phyloP scores from a whole-genome alignment of 2,888 invertebrate genomes.

The Villa cingulata region DNA sequence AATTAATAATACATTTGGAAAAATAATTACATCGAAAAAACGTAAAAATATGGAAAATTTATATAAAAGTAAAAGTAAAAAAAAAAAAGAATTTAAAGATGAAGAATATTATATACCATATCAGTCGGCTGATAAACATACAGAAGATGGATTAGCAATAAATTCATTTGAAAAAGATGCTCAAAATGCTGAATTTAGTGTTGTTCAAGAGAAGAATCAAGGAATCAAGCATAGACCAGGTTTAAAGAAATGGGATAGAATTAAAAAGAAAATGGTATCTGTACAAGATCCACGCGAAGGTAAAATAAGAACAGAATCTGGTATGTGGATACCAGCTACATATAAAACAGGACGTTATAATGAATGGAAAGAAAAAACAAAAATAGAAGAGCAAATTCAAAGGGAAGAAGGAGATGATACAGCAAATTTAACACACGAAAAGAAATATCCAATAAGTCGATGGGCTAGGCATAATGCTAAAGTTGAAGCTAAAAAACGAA shows the following conservation, averaged over 20 bases:
- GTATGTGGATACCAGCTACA: conserved; percentile 83
- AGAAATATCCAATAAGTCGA: conserved; percentile 44
- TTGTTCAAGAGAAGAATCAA: conserved; percentile 60
- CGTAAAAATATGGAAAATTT: conserved; percentile 41
- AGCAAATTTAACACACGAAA: conserved; percentile 20
- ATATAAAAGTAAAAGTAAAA: conserved; percentile 44
- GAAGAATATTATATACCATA: conserved; percentile 82
- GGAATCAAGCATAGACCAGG: conserved; percentile 48
- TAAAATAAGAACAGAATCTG: conserved; percentile 91
- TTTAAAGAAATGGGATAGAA: conserved; percentile 80
- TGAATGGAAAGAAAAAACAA: conserved; percentile 68
- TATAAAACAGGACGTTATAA: conserved; percentile 85
- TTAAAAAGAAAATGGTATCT: conserved; percentile 88
- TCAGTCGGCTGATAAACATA: conserved; percentile 67
- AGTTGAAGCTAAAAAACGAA: conserved; percentile 43
- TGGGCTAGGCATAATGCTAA: conserved; percentile 72
- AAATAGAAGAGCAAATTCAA: conserved; percentile 32
- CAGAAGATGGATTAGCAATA: conserved; percentile 55
- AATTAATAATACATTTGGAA: conserved; percentile 42
- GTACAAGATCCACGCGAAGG: conserved; percentile 42
- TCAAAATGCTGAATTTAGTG: conserved; percentile 62
- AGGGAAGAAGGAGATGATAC: conserved; percentile 28
- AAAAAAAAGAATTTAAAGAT: conserved; percentile 40
- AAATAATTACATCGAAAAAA: conserved; percentile 40
- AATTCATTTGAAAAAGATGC: conserved; percentile 73